Percentiles rank a stretch among this genome's conserved stretches.
Conservation (phyloP, 1,140 invertebrate species). For the Chelonus insularis region DNA sequence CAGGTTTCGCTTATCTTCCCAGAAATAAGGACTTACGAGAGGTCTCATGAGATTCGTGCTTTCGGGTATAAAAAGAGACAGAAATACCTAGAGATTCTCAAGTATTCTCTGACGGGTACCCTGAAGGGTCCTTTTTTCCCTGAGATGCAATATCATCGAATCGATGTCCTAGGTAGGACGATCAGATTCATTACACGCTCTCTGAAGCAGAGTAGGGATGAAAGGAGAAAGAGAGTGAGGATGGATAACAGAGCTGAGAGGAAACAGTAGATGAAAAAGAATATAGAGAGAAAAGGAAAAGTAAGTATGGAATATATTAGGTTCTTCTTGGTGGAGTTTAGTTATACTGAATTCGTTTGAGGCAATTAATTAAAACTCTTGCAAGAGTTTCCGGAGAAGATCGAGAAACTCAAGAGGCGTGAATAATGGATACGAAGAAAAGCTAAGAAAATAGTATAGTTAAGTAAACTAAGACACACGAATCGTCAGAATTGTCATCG, state of each 20-base stretch:
- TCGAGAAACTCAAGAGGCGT: constrained; percentile 25
- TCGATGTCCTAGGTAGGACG: background rate
- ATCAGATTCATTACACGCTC: background rate
- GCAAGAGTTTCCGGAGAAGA: constrained; percentile 21
- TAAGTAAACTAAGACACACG: constrained; percentile 14
- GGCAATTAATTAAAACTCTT: constrained; percentile 30
- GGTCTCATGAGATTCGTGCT: constrained; percentile 32
- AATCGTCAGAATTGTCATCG: constrained; percentile 9
- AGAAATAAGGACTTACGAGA: constrained; percentile 36
- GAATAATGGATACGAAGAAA: constrained; percentile 27
- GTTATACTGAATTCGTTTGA: constrained; percentile 24
- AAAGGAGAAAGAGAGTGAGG: background rate
- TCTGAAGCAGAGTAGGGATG: background rate
- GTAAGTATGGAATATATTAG: constrained; percentile 20
- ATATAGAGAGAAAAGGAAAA: background rate
- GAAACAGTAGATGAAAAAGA: constrained; percentile 1
- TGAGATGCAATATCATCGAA: constrained; percentile 7
- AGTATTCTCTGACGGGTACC: background rate
- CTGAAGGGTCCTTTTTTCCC: background rate
- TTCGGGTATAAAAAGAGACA: background rate
- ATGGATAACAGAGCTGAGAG: background rate
- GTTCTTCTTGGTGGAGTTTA: background rate
- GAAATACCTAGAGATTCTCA: background rate
- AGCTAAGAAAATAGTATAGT: constrained; percentile 10
- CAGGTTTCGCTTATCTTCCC: constrained; percentile 37